These are phyloP conservation scores for Halocynthia aurantium DNA, from an alignment of 23 tunicate genomes.

Conservation along the genomic window DNA sequence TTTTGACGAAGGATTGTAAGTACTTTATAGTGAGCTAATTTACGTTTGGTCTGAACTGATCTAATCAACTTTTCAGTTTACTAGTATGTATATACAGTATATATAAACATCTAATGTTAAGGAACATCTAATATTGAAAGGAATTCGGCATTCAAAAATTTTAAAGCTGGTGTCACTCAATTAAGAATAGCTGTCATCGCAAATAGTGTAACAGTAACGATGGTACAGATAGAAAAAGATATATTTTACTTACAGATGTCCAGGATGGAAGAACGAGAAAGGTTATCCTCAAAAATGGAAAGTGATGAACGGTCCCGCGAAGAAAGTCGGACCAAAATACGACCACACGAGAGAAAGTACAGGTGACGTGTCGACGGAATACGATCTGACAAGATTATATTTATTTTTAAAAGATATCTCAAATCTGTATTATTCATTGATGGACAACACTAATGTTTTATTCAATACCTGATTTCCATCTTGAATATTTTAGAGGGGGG, in stretches of 20 bases:
- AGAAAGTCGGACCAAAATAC: constrained; percentile 10
- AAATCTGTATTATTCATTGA: neutral
- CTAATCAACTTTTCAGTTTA: too few relatives aligned
- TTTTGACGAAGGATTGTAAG: constrained; percentile 10
- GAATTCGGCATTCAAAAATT: too few relatives aligned
- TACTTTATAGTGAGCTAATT: neutral
- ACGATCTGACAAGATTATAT: too few relatives aligned
- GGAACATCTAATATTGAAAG: too few relatives aligned
- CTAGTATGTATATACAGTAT: too few relatives aligned
- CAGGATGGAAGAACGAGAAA: constrained; percentile 16
- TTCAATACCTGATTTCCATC: neutral
- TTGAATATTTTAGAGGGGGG: constrained; percentile 12
- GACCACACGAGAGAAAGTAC: constrained; percentile 11
- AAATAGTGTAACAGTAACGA: neutral
- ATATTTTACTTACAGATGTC: constrained; percentile 9
- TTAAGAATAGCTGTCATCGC: too few relatives aligned
- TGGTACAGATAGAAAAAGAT: neutral
- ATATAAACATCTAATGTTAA: too few relatives aligned
- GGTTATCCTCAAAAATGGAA: constrained; percentile 1
- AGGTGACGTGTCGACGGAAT: neutral
- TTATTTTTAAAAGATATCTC: neutral
- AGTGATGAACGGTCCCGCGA: constrained; percentile 21
- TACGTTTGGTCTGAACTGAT: neutral
- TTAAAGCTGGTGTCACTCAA: too few relatives aligned
- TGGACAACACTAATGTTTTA: neutral